Evolutionary conservation across 2,113 vertebrate genomes (phyloP), one percentile per base, ranked within the genome.

Genomic region (Grus americana): DNA sequence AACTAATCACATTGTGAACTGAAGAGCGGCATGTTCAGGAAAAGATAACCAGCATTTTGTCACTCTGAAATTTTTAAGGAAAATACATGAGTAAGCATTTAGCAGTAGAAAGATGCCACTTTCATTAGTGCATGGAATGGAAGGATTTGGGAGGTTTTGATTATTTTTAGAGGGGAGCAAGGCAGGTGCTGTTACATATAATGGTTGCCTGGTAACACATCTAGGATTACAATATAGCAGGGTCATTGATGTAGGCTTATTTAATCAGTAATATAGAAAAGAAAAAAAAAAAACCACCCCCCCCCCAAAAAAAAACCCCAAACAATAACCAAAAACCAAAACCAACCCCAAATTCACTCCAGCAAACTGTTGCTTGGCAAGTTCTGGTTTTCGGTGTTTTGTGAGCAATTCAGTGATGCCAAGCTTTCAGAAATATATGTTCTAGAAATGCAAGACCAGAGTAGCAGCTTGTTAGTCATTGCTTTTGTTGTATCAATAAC

Each of bases 201-300:
- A 71, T 84, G 90, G 88, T 96, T 96, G 96, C 88, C 49, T 92
- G 71, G 95, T 79, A 95, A 92, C 83, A 79, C 42, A 72, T 74
- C 76, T 55, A 79, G 80, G 70, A 91, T 94, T 78, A 70, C 59
- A 72, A 72, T 46, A 85, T 30, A 92, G 70, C 52, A 57, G 83
- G 80, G 92, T 93, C 80, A 89, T 63, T 85, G 86, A 65, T 75
- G 54, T 61, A 87, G 80, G 58, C 40, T 84, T 84, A 83, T 90
- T 92, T 86, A 30, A 88, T 79, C 79, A 62, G 49, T 62, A 92
- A 92, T 59, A 81, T 14, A 75, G n/a, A 75, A 67, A 58, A 49
- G 4, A 19, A 23, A 29, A 57, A 63, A 68, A 73, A 42, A 50
- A 38, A 44, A 26, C 38, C 38, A 9, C 4, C 38, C 9, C 38